Conservation (phyloP, 2,888 invertebrate species). For the Cephus runcator region DNA sequence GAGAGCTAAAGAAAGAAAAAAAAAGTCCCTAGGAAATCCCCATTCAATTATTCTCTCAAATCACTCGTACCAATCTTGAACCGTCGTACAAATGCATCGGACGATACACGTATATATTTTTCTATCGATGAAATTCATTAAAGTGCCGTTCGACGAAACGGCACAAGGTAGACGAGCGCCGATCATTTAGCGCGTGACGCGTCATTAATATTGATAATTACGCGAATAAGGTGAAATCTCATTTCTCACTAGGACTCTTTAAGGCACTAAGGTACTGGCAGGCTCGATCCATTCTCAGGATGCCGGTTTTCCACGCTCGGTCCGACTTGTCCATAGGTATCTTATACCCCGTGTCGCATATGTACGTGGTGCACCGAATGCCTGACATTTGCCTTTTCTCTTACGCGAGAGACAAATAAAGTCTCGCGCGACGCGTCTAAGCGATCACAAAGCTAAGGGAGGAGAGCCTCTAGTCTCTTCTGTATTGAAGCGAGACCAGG, state of each 20-base stretch:
- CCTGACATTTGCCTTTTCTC: neutral
- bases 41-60: neutral
- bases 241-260: neutral
- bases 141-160: neutral
- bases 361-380: neutral
- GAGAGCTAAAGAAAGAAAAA: neutral
- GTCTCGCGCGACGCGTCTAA: neutral
- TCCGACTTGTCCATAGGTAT: neutral
- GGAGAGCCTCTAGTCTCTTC: neutral
- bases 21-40: neutral
- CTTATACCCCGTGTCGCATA: neutral
- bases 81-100: neutral
- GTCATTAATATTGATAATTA: neutral
- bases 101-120: neutral
- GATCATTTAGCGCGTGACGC: neutral
- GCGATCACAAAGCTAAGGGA: neutral
- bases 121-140: neutral
- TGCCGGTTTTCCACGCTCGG: neutral
- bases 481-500: slow-evolving; percentile 20
- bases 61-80: neutral
- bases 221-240: neutral
- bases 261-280: neutral
- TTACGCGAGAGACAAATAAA: neutral
- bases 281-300: neutral
- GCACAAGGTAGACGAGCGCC: neutral